phyloP scores from a whole-genome alignment of 2,113 vertebrate species.

The Dolichallabes microphthalmus region DNA sequence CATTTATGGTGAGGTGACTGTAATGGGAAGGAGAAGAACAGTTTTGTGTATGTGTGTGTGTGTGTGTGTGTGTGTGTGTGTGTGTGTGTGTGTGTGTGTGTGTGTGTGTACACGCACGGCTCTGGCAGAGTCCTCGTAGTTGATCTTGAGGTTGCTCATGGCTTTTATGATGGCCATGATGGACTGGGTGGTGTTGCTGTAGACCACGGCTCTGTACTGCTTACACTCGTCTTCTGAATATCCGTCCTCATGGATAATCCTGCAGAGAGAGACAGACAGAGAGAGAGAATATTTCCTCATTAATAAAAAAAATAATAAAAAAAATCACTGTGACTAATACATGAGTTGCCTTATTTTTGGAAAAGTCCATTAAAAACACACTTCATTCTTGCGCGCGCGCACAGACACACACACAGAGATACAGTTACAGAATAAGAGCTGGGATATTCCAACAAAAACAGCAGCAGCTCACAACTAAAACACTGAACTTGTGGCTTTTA shows the following conservation, averaged over 20 bases:
- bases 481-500: neutral
- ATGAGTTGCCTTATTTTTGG: neutral
- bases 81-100: slow-evolving; percentile 33
- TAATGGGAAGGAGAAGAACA: neutral
- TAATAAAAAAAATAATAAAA: neutral
- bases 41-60: too few species aligned
- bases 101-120: slow-evolving; percentile 70
- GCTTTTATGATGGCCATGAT: slow-evolving; percentile 98
- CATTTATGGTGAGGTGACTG: neutral
- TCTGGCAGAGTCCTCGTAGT: slow-evolving; percentile 84
- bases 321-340: neutral
- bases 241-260: slow-evolving; percentile 96
- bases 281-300: neutral
- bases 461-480: neutral
- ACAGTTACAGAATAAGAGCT: neutral
- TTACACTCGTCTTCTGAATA: slow-evolving; percentile 96
- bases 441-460: neutral
- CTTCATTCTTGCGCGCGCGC: neutral
- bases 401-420: neutral
- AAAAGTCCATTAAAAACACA: neutral
- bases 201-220: slow-evolving; percentile 95
- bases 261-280: slow-evolving; percentile 51
- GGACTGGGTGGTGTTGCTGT: slow-evolving; percentile 98
- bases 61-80: slow-evolving; percentile 22
- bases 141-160: slow-evolving; percentile 92